These are phyloP conservation scores for Vesta saturnalis DNA, from an alignment of 2,888 invertebrate genomes.

Conservation along the genomic window DNA sequence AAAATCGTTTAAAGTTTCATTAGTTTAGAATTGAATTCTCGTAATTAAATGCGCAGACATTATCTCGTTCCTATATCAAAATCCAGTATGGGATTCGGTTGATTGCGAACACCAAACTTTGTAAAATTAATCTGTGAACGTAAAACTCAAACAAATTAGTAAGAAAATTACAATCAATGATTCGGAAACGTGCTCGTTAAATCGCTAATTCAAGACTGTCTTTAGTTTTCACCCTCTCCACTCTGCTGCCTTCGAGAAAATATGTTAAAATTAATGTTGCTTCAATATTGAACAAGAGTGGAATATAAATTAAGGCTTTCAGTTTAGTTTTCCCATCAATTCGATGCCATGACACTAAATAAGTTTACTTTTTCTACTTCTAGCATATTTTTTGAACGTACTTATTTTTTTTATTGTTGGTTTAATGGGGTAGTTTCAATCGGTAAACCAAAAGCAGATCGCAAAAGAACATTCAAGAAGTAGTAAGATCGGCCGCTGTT, in stretches of 20 bases:
- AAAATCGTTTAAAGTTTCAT: neutral
- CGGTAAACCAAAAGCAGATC: slow-evolving; percentile 59
- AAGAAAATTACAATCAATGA: slow-evolving; percentile 62
- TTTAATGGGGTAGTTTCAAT: slow-evolving; percentile 51
- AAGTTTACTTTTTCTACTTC: neutral
- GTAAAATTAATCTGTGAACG: slow-evolving; percentile 38
- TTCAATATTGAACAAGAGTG: slow-evolving; percentile 53
- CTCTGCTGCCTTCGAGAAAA: slow-evolving; percentile 54
- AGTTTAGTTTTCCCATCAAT: slow-evolving; percentile 18
- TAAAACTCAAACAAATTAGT: slow-evolving; percentile 57
- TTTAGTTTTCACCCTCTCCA: slow-evolving; percentile 48
- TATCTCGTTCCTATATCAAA: slow-evolving; percentile 11
- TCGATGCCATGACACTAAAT: slow-evolving; percentile 17
- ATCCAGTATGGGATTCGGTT: slow-evolving; percentile 27
- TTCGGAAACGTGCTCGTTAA: slow-evolving; percentile 54
- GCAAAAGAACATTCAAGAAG: slow-evolving; percentile 53
- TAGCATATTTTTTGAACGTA: neutral
- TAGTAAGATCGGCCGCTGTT: slow-evolving; percentile 55
- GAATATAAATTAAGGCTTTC: slow-evolving; percentile 42
- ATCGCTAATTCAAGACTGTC: slow-evolving; percentile 56
- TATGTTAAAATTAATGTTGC: slow-evolving; percentile 60
- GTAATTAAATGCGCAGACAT: neutral
- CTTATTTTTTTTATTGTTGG: slow-evolving; percentile 22
- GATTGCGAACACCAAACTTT: slow-evolving; percentile 34
- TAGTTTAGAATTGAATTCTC: neutral